phyloP scores from a whole-genome alignment of 2,888 invertebrate genomes.

The Andrena trimmerana region DNA sequence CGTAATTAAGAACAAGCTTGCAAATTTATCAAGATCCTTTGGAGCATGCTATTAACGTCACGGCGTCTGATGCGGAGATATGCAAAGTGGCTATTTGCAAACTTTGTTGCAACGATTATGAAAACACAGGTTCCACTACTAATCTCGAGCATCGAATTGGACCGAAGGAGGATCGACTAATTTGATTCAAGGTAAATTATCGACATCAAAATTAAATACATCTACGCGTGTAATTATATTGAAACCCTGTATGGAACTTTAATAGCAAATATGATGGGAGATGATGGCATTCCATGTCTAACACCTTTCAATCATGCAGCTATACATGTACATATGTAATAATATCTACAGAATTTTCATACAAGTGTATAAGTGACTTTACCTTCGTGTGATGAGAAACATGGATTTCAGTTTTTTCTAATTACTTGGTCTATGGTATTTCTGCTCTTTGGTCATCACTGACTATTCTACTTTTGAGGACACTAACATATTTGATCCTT shows the following conservation, averaged over 20 bases:
- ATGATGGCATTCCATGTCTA: too few relatives aligned
- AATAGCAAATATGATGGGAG: neutral
- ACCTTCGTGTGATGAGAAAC: too few relatives aligned
- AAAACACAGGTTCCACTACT: neutral
- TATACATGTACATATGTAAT: too few relatives aligned
- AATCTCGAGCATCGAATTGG: constrained; percentile 15
- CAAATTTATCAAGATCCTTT: constrained; percentile 69
- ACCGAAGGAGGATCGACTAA: neutral
- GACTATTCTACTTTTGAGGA: neutral
- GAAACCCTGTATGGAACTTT: neutral
- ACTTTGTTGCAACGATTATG: constrained; percentile 23
- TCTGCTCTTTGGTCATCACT: too few relatives aligned
- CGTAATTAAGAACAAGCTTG: constrained; percentile 74
- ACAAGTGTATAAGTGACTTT: too few relatives aligned
- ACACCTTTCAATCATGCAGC: too few relatives aligned
- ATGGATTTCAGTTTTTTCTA: too few relatives aligned
- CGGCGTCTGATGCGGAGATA: constrained; percentile 15
- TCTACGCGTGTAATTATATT: neutral
- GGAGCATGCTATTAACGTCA: constrained; percentile 56
- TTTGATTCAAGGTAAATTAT: neutral
- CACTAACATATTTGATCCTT: too few relatives aligned
- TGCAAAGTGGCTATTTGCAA: constrained; percentile 16
- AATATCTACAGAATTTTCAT: too few relatives aligned
- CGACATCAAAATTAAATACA: neutral
- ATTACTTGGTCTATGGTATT: too few relatives aligned